Evolutionary conservation across 2,888 invertebrate genomes (phyloP).

Genomic region (Ichneumon xanthorius): DNA sequence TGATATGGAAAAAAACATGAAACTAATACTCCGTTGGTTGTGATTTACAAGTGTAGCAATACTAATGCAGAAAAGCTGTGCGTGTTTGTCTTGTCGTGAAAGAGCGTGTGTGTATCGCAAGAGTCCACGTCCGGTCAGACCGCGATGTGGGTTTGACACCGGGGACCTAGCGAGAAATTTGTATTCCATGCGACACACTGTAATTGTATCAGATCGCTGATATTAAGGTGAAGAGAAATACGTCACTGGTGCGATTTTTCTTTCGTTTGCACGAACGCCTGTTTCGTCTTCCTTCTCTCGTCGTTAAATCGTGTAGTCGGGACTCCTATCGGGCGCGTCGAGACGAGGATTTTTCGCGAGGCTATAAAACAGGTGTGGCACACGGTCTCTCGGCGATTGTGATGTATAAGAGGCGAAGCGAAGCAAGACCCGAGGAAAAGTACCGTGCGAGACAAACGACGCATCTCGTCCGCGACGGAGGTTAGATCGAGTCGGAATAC

Average conservation of each 20-base stretch:
- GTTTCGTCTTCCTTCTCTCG: slow-evolving; percentile 18
- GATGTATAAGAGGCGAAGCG: not conserved
- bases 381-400: not conserved
- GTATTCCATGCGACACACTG: not conserved
- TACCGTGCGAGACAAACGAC: not conserved
- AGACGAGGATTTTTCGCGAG: slow-evolving; percentile 22
- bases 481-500: slow-evolving; percentile 7
- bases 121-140: not conserved
- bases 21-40: slow-evolving; percentile 84
- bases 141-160: not conserved
- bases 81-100: not conserved
- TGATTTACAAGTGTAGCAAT: slow-evolving; percentile 83
- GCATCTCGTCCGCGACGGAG: not conserved
- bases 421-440: not conserved
- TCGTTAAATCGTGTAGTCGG: not conserved
- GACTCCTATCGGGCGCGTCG: not conserved
- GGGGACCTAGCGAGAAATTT: not conserved
- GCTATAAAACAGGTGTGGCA: not conserved
- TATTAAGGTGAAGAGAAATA: not conserved
- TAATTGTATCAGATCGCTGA: not conserved
- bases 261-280: not conserved
- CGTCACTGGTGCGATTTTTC: not conserved
- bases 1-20: slow-evolving; percentile 46
- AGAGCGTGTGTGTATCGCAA: not conserved
- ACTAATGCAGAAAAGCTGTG: slow-evolving; percentile 66